Percentiles rank a stretch among this genome's conserved stretches.
These are phyloP conservation scores for Eulemur coronatus DNA, from an alignment of 2,797 vertebrate genomes.

Conservation along the genomic window DNA sequence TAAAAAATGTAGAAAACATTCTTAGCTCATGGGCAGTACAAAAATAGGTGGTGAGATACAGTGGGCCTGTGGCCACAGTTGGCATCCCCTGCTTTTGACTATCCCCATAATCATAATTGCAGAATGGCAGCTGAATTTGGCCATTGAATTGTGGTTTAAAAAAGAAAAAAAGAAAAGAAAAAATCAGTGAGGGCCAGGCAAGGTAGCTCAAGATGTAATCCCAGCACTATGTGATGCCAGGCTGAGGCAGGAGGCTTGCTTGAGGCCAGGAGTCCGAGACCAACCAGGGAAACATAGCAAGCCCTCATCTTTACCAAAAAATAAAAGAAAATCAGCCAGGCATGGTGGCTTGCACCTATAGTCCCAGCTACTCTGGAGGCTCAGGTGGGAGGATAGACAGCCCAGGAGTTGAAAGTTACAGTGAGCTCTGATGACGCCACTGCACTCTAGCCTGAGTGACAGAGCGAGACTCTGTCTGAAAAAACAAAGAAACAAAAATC, in stretches of 20 bases:
- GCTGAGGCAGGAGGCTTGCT: no score
- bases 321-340: neutral
- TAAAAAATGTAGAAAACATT: neutral
- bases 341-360: neutral
- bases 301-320: neutral
- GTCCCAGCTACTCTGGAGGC: neutral
- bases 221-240: neutral
- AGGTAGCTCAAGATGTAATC: neutral
- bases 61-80: no score
- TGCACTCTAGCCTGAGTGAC: neutral
- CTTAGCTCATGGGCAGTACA: neutral
- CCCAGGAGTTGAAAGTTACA: neutral
- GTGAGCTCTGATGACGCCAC: neutral
- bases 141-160: neutral
- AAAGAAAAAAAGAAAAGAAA: neutral
- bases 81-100: neutral
- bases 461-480: neutral
- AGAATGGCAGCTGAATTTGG: neutral
- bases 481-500: neutral
- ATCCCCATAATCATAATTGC: neutral
- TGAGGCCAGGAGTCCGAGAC: neutral
- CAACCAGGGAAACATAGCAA: neutral
- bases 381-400: neutral
- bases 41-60: neutral
- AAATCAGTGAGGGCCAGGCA: neutral